Percentiles rank a stretch among this genome's conserved stretches.
Conservation (phyloP, 1,140 invertebrate genomes). For the Trachelipus rathkii region DNA sequence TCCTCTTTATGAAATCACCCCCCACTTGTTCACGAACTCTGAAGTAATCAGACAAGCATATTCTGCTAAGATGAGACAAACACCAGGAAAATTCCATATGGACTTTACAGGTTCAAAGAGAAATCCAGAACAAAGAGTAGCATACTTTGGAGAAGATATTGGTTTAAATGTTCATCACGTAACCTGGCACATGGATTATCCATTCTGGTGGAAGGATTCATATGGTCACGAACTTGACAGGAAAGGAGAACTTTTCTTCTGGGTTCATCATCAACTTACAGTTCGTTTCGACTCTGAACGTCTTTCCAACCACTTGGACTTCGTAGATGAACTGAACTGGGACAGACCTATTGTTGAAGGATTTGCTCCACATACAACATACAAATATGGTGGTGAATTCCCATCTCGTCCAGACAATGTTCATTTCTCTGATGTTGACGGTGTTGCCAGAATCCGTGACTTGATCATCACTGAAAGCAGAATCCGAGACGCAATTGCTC, state of each 20-base stretch:
- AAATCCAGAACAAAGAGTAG: conserved; percentile 54
- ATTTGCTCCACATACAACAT: conserved; percentile 59
- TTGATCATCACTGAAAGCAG: conserved; percentile 18
- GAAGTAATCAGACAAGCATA: conserved; percentile 47
- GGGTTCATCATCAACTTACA: conserved; percentile 56
- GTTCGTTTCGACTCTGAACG: conserved; percentile 56
- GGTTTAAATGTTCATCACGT: conserved; percentile 66
- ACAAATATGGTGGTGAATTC: conserved; percentile 62
- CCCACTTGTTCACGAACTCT: conserved; percentile 53
- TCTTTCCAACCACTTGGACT: conserved; percentile 53
- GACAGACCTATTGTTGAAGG: conserved; percentile 55
- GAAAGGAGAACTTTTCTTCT: conserved; percentile 52
- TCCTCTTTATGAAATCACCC: conserved; percentile 64
- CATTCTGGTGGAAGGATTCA: conserved; percentile 54
- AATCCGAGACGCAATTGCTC: conserved; percentile 24
- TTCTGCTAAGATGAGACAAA: conserved; percentile 49
- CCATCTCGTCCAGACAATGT: conserved; percentile 57
- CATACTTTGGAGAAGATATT: conserved; percentile 63
- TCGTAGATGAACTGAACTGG: conserved; percentile 52
- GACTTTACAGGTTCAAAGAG: conserved; percentile 39
- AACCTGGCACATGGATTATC: conserved; percentile 55
- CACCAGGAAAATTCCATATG: conserved; percentile 44
- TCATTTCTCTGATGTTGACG: conserved; percentile 16
- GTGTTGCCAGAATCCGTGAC: conserved; percentile 22
- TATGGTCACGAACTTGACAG: conserved; percentile 39